Conservation (phyloP, 2,797 vertebrate species). For the Platalea minor region DNA sequence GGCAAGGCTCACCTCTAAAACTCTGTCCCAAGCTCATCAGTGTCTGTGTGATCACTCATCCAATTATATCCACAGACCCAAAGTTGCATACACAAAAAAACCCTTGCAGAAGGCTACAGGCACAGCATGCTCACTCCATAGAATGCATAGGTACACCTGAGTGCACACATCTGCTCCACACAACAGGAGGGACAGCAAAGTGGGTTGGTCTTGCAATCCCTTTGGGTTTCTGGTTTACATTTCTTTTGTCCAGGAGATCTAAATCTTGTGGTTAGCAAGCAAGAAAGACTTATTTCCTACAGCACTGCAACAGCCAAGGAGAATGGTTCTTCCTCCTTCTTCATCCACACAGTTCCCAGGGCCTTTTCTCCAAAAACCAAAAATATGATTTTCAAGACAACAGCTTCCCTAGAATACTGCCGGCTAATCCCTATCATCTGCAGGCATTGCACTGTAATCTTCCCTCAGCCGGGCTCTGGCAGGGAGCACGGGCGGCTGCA, state of each 20-base stretch:
- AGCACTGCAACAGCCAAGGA: background rate
- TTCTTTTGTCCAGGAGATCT: background rate
- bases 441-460: background rate
- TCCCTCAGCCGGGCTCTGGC: background rate
- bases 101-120: background rate
- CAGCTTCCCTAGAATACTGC: background rate
- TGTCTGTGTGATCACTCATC: background rate
- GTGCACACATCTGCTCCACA: background rate
- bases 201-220: background rate
- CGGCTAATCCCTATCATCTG: background rate
- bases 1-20: background rate
- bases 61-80: background rate
- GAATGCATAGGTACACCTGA: background rate
- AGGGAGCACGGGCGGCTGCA: background rate
- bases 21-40: background rate
- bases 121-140: rapidly evolving
- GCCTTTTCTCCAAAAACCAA: background rate
- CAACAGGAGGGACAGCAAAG: background rate
- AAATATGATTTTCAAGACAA: background rate
- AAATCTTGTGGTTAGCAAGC: rapidly evolving
- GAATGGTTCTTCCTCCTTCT: background rate
- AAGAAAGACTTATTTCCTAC: background rate
- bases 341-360: background rate
- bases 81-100: background rate
- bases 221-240: background rate